These are phyloP conservation scores for Eumaeus atala DNA, from an alignment of 1,140 invertebrate genomes.

Conservation along the genomic window DNA sequence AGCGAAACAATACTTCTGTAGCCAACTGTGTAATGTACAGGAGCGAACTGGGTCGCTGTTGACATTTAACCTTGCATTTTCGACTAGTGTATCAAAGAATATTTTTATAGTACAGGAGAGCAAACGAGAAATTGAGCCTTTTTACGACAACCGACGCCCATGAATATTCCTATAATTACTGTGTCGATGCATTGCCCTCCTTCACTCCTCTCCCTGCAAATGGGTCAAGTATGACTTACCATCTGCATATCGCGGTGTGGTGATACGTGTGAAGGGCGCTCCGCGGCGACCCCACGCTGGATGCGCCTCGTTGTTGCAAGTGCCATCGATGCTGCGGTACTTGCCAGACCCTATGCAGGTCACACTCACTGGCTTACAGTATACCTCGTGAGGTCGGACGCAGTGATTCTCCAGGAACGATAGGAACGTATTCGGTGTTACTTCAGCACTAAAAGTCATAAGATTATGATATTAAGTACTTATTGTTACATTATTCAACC, in stretches of 20 bases:
- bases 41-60: too few relatives aligned
- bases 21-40: too few relatives aligned
- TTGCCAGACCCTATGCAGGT: conserved; percentile 40
- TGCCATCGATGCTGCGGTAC: conserved; percentile 86
- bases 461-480: neutral
- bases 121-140: too few relatives aligned
- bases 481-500: too few relatives aligned
- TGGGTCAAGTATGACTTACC: conserved; percentile 70
- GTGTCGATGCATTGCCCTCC: too few relatives aligned
- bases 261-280: conserved; percentile 81
- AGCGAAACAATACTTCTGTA: too few relatives aligned
- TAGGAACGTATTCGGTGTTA: conserved; percentile 59
- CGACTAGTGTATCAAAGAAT: too few relatives aligned
- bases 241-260: conserved; percentile 88
- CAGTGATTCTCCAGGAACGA: conserved; percentile 56
- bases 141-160: too few relatives aligned
- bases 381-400: conserved; percentile 38
- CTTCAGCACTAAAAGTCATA: conserved; percentile 29
- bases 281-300: conserved; percentile 82
- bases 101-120: too few relatives aligned
- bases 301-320: conserved; percentile 87
- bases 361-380: conserved; percentile 41
- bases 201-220: too few relatives aligned
- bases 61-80: too few relatives aligned
- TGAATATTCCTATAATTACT: too few relatives aligned